Conservation (phyloP, 30 jellyfish, hydroid and myxozoan genomes). For the Aurelia aurita region DNA sequence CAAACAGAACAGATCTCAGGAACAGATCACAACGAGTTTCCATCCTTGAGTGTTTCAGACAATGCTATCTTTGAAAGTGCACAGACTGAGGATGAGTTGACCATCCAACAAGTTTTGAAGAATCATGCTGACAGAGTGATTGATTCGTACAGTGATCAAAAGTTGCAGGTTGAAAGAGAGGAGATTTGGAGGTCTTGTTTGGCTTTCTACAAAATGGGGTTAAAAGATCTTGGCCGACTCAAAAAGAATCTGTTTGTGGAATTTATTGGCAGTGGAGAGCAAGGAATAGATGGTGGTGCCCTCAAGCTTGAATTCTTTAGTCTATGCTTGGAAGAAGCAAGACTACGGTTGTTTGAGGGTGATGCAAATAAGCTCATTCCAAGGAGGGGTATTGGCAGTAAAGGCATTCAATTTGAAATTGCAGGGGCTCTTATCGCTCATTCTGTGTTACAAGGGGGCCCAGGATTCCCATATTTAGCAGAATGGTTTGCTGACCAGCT, state of each 20-base stretch:
- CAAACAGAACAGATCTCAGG: not conserved
- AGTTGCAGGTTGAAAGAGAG: not conserved
- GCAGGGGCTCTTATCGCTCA: conserved; percentile 3
- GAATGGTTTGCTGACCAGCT: not conserved
- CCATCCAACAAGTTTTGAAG: not conserved
- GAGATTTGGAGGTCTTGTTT: conserved; percentile 3
- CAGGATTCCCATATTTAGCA: not conserved
- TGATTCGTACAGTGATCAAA: not conserved
- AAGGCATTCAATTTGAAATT: not conserved
- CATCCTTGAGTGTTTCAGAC: not conserved
- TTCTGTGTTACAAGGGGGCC: conserved; percentile 2
- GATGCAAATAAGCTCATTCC: conserved; percentile 1
- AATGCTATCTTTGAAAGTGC: not conserved
- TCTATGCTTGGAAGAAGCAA: not conserved
- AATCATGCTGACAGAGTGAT: not conserved
- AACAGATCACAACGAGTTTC: conserved; percentile 2
- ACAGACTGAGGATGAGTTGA: not conserved
- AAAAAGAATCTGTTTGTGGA: not conserved
- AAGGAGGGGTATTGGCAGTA: not conserved
- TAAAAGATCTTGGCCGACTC: not conserved
- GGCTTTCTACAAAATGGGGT: conserved; percentile 4
- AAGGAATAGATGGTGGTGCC: not conserved
- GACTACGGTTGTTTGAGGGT: conserved; percentile 1
- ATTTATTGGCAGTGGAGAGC: conserved; percentile 4
- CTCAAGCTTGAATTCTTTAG: not conserved